These are phyloP conservation scores for Sarcophaga carnaria DNA, from an alignment of 2,888 invertebrate genomes.

Conservation along the genomic window DNA sequence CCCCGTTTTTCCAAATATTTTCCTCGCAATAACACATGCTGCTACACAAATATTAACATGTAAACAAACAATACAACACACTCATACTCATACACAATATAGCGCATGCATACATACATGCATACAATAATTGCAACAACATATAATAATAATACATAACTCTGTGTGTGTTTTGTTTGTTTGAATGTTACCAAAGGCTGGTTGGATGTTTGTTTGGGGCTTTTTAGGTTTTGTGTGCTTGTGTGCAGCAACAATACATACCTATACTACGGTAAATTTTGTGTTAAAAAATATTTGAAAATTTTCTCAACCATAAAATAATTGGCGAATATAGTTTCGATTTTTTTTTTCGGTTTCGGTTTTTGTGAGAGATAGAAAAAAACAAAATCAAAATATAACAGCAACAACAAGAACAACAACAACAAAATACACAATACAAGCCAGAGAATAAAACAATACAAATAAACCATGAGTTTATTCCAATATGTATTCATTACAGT, in stretches of 20 bases:
- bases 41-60: background rate
- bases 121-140: background rate
- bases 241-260: conserved; percentile 14
- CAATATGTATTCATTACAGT: conserved; percentile 30
- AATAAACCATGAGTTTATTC: conserved; percentile 2
- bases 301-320: conserved; percentile 64
- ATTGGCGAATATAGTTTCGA: conserved; percentile 42
- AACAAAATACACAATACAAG: background rate
- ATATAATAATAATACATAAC: background rate
- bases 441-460: background rate
- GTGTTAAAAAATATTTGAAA: conserved; percentile 61
- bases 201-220: background rate
- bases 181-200: background rate
- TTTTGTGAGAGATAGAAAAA: conserved; percentile 24
- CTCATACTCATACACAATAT: background rate
- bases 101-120: background rate
- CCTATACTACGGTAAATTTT: conserved; percentile 52
- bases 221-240: background rate
- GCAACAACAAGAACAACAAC: conserved; percentile 2
- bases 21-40: background rate
- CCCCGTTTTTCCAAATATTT: background rate
- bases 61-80: background rate
- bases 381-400: conserved; percentile 23
- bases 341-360: conserved; percentile 37
- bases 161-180: background rate